Evolutionary conservation across 2,113 vertebrate genomes (phyloP), one percentile per base, ranked within the genome.

Genomic region (Corythaeola cristata): DNA sequence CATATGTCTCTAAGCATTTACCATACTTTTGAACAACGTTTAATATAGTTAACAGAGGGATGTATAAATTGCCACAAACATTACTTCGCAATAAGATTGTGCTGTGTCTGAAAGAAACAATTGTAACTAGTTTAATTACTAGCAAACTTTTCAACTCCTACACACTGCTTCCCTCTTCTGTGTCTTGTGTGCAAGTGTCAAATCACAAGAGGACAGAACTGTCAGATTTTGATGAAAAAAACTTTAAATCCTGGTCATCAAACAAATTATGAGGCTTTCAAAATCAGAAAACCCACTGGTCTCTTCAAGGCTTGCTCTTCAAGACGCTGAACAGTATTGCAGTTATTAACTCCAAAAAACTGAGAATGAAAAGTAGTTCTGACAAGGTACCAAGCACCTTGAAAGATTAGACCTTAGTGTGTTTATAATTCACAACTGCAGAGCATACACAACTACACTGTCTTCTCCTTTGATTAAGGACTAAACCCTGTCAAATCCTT

Each of bases 161-260:
- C 64, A 84, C 60, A 7, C 71, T 94, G 89, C 82, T 96, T 79
- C 83, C 96, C 79, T 96, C 93, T 95, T 95, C 95, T 83, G 96
- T 95, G 94, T 55, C 90, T 89, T 92, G 69, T 12, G 9, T 90
- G 91, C 85, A 90, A 89, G 58, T 93, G 90, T 93, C 89, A 93
- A 75, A 92, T 59, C 94, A 60, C 52, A 77, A 74, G 67, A 82
- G 86, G 80, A 96, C 88, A 84, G 91, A 96, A 69, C 71, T 85
- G 90, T 55, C 89, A 97, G 22, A 56, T 73, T 96, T 85, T 52
- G 30, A 47, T 41, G 30, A 72, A 87, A 84, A 52, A 58, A 90
- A 33, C 15, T 53, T 88, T 90, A 79, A 84, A 44, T 69, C 49
- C 44, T 69, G 8, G 23, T 74, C 49, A 68, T n/a, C 33, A 72